Evolutionary conservation across 2,888 invertebrate species (phyloP).

Genomic region (Patella pellucida): DNA sequence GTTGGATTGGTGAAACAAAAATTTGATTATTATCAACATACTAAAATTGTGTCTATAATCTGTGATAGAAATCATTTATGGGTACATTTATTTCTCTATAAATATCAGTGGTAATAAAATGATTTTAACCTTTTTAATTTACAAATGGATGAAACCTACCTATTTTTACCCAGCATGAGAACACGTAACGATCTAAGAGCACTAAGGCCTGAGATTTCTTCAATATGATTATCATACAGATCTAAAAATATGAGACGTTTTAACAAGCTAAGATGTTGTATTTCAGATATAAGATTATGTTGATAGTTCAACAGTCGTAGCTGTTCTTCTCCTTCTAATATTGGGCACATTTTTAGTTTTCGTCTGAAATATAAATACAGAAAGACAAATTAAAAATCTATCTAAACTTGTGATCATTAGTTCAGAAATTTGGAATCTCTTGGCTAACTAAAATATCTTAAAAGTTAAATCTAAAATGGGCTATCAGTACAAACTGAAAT

Average conservation of each 20-base stretch:
- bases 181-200: constrained; percentile 85
- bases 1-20: too few relatives aligned
- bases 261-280: constrained; percentile 78
- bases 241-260: constrained; percentile 90
- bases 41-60: too few relatives aligned
- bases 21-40: too few relatives aligned
- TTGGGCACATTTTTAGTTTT: constrained; percentile 86
- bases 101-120: too few relatives aligned
- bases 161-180: constrained; percentile 91
- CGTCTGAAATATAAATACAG: constrained; percentile 51
- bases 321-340: constrained; percentile 85
- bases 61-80: too few relatives aligned
- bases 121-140: not conserved
- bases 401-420: too few relatives aligned
- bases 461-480: too few relatives aligned
- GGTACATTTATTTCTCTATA: too few relatives aligned
- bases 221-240: constrained; percentile 94
- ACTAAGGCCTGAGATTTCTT: constrained; percentile 84
- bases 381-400: not conserved
- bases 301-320: constrained; percentile 89
- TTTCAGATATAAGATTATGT: constrained; percentile 87
- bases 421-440: too few relatives aligned
- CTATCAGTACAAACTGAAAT: too few relatives aligned
- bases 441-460: too few relatives aligned
- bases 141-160: constrained; percentile 72